phyloP scores from a whole-genome alignment of 2,797 vertebrate species.

The Ctenopoma kingsleyae region DNA sequence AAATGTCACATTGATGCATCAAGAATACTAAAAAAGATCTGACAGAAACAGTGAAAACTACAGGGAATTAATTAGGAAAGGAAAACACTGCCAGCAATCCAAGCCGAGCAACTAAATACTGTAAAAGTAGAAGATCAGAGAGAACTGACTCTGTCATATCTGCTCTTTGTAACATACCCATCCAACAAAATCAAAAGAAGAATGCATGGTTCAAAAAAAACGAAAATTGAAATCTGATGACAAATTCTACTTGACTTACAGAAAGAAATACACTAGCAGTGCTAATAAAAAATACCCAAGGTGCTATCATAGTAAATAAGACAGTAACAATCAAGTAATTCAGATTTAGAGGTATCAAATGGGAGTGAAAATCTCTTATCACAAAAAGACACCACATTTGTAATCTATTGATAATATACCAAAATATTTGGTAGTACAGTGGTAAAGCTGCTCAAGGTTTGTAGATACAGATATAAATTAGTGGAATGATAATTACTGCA shows the following conservation, averaged over 20 bases:
- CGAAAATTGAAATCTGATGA: slow-evolving; percentile 1
- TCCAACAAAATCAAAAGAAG: background rate
- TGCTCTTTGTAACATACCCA: slow-evolving; percentile 6
- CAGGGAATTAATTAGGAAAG: slow-evolving; percentile 49
- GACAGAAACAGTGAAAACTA: slow-evolving; percentile 36
- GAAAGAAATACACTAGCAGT: background rate
- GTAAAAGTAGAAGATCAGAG: slow-evolving; percentile 31
- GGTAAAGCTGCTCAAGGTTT: slow-evolving; percentile 34
- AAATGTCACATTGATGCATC: slow-evolving; percentile 27
- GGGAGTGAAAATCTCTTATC: slow-evolving; percentile 18
- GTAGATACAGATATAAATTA: slow-evolving; percentile 13
- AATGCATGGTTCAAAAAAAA: background rate
- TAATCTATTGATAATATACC: slow-evolving; percentile 45
- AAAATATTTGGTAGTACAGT: slow-evolving; percentile 37
- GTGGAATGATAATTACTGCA: slow-evolving; percentile 1
- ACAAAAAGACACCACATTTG: slow-evolving; percentile 14
- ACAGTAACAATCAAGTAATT: slow-evolving; percentile 16
- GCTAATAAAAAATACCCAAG: slow-evolving; percentile 1
- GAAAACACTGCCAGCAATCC: slow-evolving; percentile 23
- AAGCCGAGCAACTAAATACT: slow-evolving; percentile 25
- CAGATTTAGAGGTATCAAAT: slow-evolving; percentile 25
- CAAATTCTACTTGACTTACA: background rate
- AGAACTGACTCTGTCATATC: slow-evolving; percentile 13
- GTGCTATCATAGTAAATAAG: slow-evolving; percentile 12
- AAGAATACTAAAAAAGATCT: slow-evolving; percentile 27